A percentile compares a stretch with the other conserved stretches of the same genome.
Conservation (phyloP, 2,888 invertebrate genomes). For the Macaria notata region DNA sequence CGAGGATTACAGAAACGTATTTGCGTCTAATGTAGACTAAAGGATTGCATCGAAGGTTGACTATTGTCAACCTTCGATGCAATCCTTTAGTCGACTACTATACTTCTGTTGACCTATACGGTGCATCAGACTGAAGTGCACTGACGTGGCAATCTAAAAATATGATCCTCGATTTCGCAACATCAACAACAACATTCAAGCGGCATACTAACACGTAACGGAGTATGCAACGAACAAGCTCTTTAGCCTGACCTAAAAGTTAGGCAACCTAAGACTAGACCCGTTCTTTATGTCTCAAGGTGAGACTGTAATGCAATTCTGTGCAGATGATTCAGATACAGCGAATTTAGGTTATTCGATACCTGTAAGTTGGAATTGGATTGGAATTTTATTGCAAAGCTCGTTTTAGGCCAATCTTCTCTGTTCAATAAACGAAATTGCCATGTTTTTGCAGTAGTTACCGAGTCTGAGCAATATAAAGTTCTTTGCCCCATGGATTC, state of each 20-base stretch:
- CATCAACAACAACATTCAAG: slow-evolving; percentile 33
- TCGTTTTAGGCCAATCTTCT: neutral
- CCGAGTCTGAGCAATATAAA: neutral
- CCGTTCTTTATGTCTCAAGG: slow-evolving; percentile 12
- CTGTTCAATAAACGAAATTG: slow-evolving; percentile 5
- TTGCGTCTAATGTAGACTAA: slow-evolving; percentile 4
- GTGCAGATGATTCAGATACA: slow-evolving; percentile 8
- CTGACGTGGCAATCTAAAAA: slow-evolving; percentile 35
- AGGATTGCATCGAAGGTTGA: slow-evolving; percentile 13
- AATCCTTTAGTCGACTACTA: too few relatives aligned
- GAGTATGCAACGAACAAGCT: slow-evolving; percentile 1
- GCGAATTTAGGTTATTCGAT: neutral
- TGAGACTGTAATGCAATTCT: slow-evolving; percentile 14
- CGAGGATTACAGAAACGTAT: neutral
- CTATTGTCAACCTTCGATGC: too few relatives aligned
- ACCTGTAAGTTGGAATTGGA: neutral
- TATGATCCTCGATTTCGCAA: slow-evolving; percentile 33
- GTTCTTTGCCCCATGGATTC: slow-evolving; percentile 6
- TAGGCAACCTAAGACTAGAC: slow-evolving; percentile 10
- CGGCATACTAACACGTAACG: slow-evolving; percentile 7
- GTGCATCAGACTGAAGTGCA: slow-evolving; percentile 31
- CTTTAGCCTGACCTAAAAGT: slow-evolving; percentile 9
- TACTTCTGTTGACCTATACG: slow-evolving; percentile 22
- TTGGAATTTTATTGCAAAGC: neutral
- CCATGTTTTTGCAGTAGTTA: slow-evolving; percentile 1